Evolutionary conservation across 2,113 vertebrate genomes (phyloP).

Genomic region (Charadrius vociferus): DNA sequence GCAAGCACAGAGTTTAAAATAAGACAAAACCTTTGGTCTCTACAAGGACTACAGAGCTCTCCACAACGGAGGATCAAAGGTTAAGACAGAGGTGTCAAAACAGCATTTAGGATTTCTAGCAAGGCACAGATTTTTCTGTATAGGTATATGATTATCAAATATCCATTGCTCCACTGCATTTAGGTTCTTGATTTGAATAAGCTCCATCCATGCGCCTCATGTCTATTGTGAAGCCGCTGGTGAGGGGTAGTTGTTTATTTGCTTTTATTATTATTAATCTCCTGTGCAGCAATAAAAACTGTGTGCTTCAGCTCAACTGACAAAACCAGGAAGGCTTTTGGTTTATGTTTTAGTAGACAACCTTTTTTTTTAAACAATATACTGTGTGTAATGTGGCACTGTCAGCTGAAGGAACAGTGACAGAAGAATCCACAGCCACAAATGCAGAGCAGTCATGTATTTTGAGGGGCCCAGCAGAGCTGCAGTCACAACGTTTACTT

Average conservation of each 20-base stretch:
- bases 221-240: not conserved
- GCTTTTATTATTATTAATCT: not conserved
- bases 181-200: not conserved
- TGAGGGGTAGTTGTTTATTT: fast-evolving
- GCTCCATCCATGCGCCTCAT: not conserved
- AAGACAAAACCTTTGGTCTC: not conserved
- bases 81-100: not conserved
- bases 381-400: not conserved
- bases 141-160: not conserved
- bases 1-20: not conserved
- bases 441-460: not conserved
- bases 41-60: not conserved
- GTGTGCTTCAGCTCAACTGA: not conserved
- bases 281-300: not conserved
- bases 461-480: not conserved
- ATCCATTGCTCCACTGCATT: not conserved
- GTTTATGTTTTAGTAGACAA: constrained; percentile 8
- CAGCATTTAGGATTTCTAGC: not conserved
- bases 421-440: not conserved
- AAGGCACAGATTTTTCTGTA: not conserved
- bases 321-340: constrained; percentile 4
- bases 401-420: not conserved
- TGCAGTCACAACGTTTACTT: not conserved
- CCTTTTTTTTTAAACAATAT: not conserved
- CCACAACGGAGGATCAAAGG: not conserved